Conservation (phyloP, 2,888 invertebrate species). For the Subacronicta megacephala region DNA sequence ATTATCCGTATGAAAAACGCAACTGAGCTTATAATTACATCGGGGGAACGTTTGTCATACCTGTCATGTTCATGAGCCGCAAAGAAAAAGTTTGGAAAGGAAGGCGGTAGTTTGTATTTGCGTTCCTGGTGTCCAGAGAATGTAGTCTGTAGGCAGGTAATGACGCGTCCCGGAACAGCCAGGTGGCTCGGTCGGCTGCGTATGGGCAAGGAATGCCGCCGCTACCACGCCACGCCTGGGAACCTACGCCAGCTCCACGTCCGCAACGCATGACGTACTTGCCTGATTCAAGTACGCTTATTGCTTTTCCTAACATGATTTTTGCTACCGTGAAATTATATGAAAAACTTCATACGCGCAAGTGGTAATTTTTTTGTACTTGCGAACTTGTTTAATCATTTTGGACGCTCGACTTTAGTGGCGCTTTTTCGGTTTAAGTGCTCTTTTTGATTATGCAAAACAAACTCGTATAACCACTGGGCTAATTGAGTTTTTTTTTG, state of each 20-base stretch:
- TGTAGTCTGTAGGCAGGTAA: slow-evolving; percentile 73
- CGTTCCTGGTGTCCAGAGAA: slow-evolving; percentile 78
- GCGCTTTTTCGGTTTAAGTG: not conserved
- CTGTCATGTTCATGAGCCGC: slow-evolving; percentile 62
- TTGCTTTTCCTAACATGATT: slow-evolving; percentile 66
- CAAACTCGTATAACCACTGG: not conserved
- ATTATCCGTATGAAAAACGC: slow-evolving; percentile 61
- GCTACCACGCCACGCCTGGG: slow-evolving; percentile 75
- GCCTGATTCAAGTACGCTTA: slow-evolving; percentile 70
- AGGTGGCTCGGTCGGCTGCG: slow-evolving; percentile 75
- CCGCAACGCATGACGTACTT: slow-evolving; percentile 68
- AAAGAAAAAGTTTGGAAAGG: slow-evolving; percentile 74
- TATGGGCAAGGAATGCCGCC: slow-evolving; percentile 86
- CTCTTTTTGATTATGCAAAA: not conserved
- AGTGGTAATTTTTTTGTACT: slow-evolving; percentile 23
- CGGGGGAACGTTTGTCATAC: slow-evolving; percentile 62
- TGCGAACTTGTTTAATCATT: slow-evolving; percentile 11
- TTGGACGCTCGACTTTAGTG: not conserved
- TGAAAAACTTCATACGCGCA: slow-evolving; percentile 24
- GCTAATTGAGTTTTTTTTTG: not conserved
- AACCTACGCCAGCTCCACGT: slow-evolving; percentile 67
- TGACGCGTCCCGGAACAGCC: slow-evolving; percentile 82
- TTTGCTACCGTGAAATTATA: slow-evolving; percentile 51
- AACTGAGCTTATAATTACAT: slow-evolving; percentile 62
- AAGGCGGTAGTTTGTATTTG: slow-evolving; percentile 78